These are phyloP conservation scores for Aspidapion aeneum DNA, from an alignment of 2,888 invertebrate species.

Conservation along the genomic window DNA sequence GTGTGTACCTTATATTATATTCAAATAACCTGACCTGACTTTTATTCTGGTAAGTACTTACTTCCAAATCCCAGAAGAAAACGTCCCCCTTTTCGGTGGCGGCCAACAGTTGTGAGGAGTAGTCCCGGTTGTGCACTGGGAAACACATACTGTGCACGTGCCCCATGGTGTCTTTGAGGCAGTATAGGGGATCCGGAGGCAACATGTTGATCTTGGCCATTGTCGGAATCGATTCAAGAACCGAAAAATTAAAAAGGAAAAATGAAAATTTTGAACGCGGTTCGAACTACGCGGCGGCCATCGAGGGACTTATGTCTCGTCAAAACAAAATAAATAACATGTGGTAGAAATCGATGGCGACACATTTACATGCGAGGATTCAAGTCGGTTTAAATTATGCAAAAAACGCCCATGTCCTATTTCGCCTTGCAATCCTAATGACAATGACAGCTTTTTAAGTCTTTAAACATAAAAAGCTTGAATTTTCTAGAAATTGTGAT, in stretches of 20 bases:
- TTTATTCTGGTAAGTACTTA: no score
- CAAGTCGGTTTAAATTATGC: no score
- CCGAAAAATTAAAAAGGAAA: conserved; percentile 17
- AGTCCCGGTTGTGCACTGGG: conserved; percentile 54
- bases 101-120: conserved; percentile 61
- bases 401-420: no score
- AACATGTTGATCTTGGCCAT: conserved; percentile 59
- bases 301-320: conserved; percentile 15
- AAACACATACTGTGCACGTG: conserved; percentile 71
- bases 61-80: conserved; percentile 77
- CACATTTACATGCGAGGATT: no score
- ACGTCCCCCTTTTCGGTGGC: conserved; percentile 72
- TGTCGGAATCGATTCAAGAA: conserved; percentile 13
- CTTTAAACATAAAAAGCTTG: no score
- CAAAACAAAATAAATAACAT: conserved; percentile 3
- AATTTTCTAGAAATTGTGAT: no score
- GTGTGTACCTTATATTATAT: no score
- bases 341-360: background rate
- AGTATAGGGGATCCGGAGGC: conserved; percentile 75
- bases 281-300: conserved; percentile 22
- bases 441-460: no score
- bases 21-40: no score
- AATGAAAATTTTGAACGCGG: conserved; percentile 14
- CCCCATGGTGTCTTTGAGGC: conserved; percentile 68
- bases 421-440: no score